A percentile compares a stretch with the other conserved stretches of the same genome.
Conservation (phyloP, 2,113 vertebrate genomes). For the Suncus etruscus region DNA sequence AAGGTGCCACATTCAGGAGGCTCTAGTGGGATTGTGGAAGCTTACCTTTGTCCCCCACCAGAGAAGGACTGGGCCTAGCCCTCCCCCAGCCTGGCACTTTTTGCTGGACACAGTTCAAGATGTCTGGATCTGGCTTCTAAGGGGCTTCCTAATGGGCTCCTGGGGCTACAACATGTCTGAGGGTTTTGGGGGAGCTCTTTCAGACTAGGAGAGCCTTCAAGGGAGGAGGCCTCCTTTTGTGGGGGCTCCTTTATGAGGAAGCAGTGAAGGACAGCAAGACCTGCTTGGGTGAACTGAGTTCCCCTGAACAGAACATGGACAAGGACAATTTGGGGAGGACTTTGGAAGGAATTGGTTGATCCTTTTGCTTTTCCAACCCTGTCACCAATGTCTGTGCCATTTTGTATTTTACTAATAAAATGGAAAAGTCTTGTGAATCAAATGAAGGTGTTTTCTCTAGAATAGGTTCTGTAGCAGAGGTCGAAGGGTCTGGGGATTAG, state of each 20-base stretch:
- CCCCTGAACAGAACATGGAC: neutral
- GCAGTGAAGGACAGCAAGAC: slow-evolving; percentile 16
- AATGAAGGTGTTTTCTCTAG: slow-evolving; percentile 33
- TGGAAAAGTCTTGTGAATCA: slow-evolving; percentile 79
- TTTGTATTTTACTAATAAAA: slow-evolving; percentile 86
- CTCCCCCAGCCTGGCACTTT: too few relatives aligned
- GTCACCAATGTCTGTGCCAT: slow-evolving; percentile 72
- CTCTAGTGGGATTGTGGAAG: too few relatives aligned
- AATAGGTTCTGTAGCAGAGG: neutral
- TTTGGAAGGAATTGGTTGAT: slow-evolving; percentile 40
- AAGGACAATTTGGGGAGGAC: neutral
- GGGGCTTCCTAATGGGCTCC: too few relatives aligned
- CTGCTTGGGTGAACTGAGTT: neutral
- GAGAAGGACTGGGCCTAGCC: too few relatives aligned
- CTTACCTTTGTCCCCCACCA: too few relatives aligned
- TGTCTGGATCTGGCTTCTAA: too few relatives aligned
- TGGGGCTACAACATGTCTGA: too few relatives aligned
- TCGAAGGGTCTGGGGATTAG: neutral
- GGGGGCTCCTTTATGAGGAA: neutral
- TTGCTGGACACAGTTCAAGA: too few relatives aligned
- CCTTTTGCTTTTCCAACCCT: slow-evolving; percentile 62
- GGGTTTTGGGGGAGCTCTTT: neutral
- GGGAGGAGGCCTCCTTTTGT: accelerated
- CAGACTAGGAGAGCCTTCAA: neutral
- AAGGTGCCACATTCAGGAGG: neutral